Percentiles rank a stretch among this genome's conserved stretches.
phyloP scores from a whole-genome alignment of 92 coral and sea anemone genomes.

The Phenganax stokvisi region DNA sequence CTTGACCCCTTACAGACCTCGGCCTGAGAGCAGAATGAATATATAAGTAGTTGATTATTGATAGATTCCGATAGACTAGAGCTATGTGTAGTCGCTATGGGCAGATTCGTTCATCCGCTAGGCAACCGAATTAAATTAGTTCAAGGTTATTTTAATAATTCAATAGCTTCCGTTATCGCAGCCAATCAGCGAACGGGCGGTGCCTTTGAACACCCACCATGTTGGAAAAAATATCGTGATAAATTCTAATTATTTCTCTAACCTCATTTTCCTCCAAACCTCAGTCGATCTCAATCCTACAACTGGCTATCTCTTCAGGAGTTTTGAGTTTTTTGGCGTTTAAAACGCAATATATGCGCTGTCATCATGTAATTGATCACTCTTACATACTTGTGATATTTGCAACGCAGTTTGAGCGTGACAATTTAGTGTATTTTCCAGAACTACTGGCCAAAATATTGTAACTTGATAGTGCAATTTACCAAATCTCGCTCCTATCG shows the following conservation, averaged over 20 bases:
- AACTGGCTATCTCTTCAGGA: background rate
- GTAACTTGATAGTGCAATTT: background rate
- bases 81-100: conserved; percentile 66
- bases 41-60: conserved; percentile 35
- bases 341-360: conserved; percentile 21
- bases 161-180: conserved; percentile 11
- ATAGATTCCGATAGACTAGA: background rate
- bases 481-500: background rate
- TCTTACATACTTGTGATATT: conserved; percentile 1
- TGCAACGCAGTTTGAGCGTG: conserved; percentile 14
- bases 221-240: background rate
- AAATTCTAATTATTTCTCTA: background rate
- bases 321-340: background rate
- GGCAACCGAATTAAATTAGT: conserved; percentile 60
- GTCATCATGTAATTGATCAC: conserved; percentile 41
- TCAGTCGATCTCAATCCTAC: background rate
- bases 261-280: background rate
- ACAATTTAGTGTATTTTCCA: background rate
- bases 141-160: conserved; percentile 11
- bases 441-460: background rate
- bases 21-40: background rate
- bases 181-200: conserved; percentile 28
- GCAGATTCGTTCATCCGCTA: conserved; percentile 85
- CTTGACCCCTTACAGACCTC: conserved; percentile 19
- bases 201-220: conserved; percentile 24